Conservation (phyloP, 1,140 invertebrate species). For the Cydia pomonella region DNA sequence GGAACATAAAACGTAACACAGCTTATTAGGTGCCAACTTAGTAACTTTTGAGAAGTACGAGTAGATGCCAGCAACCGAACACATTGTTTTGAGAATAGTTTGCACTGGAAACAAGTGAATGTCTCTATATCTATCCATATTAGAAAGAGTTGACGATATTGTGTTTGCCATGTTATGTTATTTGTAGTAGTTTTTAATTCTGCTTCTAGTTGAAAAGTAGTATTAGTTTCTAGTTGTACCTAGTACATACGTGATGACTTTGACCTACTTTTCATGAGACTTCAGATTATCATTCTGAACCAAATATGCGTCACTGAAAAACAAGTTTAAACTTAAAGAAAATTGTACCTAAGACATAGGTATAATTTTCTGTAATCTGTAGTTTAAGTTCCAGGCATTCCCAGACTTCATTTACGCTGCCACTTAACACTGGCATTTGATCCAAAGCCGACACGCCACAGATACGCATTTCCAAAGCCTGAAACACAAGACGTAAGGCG, state of each 20-base stretch:
- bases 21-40: no score
- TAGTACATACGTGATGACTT: not conserved
- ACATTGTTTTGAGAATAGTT: not conserved
- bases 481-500: constrained; percentile 50
- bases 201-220: not conserved
- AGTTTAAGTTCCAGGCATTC: no score
- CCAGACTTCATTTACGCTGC: not conserved
- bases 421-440: constrained; percentile 1
- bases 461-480: constrained; percentile 28
- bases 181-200: not conserved
- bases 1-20: no score
- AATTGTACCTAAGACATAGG: no score
- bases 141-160: not conserved
- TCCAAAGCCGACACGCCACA: not conserved
- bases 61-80: no score
- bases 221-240: no score
- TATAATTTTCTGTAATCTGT: no score
- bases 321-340: no score
- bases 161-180: not conserved
- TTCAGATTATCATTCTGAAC: no score
- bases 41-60: no score
- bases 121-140: not conserved
- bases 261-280: no score
- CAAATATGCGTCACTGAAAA: no score
- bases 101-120: not conserved